phyloP scores from a whole-genome alignment of 2,797 vertebrate species.

The Gastrophryne carolinensis region DNA sequence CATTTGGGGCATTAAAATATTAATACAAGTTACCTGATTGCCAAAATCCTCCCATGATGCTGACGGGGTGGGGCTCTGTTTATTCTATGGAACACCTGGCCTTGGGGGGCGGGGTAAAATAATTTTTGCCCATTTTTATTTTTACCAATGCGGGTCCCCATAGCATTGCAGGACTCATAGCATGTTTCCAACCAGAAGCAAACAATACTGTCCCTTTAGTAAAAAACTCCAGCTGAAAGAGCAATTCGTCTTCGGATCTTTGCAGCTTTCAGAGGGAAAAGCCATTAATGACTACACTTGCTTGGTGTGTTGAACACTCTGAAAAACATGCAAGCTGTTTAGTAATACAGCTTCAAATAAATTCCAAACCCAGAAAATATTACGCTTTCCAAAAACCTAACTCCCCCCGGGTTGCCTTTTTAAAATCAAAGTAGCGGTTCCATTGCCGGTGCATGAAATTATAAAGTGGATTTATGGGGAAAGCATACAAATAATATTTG shows the following conservation, averaged over 20 bases:
- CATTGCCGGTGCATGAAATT: conserved; percentile 45
- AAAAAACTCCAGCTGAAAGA: conserved; percentile 53
- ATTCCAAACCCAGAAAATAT: conserved; percentile 40
- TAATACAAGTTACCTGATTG: no score
- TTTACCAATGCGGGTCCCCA: no score
- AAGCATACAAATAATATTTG: conserved; percentile 49
- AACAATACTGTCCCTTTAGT: background rate
- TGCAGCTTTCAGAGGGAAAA: conserved; percentile 12
- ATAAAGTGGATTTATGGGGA: conserved; percentile 48
- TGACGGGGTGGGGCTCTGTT: no score
- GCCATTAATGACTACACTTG: conserved; percentile 37
- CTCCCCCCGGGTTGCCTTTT: conserved; percentile 44
- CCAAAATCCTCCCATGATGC: no score
- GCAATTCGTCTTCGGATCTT: conserved; percentile 57
- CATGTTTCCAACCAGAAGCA: background rate
- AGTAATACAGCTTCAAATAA: conserved; percentile 36
- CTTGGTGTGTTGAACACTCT: conserved; percentile 27
- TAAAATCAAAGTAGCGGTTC: conserved; percentile 46
- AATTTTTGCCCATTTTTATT: no score
- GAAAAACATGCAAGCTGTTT: conserved; percentile 37
- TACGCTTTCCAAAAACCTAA: conserved; percentile 32
- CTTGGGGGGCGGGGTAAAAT: no score
- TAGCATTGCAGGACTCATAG: no score
- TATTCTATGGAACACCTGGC: no score
- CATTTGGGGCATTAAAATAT: no score